Conservation (phyloP, 2,113 vertebrate genomes). For the Rhea americana region DNA sequence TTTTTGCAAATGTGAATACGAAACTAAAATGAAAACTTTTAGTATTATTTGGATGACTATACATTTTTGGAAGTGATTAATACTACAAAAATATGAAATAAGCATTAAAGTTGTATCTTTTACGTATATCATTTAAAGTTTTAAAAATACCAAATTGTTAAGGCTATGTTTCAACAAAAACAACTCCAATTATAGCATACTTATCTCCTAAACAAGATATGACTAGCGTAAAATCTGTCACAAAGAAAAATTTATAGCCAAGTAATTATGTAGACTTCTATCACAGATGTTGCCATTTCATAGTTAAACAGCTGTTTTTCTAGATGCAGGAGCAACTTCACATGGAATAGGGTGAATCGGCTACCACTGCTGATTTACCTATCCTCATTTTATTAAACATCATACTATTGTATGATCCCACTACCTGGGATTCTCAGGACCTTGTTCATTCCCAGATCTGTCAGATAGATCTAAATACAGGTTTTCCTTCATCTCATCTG, state of each 20-base stretch:
- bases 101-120: background rate
- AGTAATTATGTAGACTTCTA: background rate
- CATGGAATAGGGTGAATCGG: background rate
- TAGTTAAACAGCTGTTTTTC: background rate
- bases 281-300: background rate
- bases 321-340: background rate
- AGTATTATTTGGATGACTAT: background rate
- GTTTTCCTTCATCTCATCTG: background rate
- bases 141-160: background rate
- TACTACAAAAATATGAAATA: background rate
- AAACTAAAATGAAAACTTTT: background rate
- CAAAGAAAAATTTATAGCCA: background rate
- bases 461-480: background rate
- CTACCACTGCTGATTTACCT: rapidly evolving
- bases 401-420: background rate
- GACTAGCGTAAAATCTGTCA: background rate
- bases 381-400: background rate
- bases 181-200: background rate
- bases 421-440: background rate
- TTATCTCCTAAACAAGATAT: background rate
- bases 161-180: background rate
- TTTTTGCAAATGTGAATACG: background rate
- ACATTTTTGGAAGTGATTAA: background rate
- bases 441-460: background rate
- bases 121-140: background rate